These are phyloP conservation scores for Poeciliopsis occidentalis DNA, from an alignment of 2,113 vertebrate genomes.

Conservation along the genomic window DNA sequence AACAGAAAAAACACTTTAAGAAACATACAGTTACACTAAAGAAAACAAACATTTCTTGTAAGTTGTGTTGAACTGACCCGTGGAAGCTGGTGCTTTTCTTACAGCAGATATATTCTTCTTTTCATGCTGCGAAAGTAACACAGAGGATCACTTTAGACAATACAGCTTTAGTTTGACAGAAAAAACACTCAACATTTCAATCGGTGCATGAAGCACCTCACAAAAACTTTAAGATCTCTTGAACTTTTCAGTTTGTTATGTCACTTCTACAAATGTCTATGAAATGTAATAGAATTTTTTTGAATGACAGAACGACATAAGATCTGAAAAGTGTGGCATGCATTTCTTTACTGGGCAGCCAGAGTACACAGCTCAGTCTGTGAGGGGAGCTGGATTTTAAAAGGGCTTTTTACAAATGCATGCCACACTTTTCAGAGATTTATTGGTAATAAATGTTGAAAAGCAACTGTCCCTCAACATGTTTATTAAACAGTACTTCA, in stretches of 20 bases:
- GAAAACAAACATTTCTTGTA: too few species aligned
- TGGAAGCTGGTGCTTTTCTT: conserved; percentile 63
- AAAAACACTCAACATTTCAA: not conserved
- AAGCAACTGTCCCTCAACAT: too few species aligned
- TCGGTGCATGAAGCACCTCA: not conserved
- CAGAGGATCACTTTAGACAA: not conserved
- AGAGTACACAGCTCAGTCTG: too few species aligned
- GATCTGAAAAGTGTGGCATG: not conserved
- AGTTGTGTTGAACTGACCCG: conserved; percentile 63
- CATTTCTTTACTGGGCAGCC: not conserved
- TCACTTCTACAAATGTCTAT: too few species aligned
- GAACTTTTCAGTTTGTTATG: too few species aligned
- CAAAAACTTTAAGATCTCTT: too few species aligned
- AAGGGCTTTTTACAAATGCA: not conserved
- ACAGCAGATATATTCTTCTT: conserved; percentile 77
- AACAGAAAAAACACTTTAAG: not conserved
- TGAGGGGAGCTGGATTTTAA: too few species aligned
- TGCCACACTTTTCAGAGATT: not conserved
- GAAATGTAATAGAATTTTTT: not conserved
- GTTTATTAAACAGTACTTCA: not conserved
- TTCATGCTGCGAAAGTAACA: conserved; percentile 75
- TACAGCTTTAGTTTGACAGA: not conserved
- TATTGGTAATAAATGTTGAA: not conserved
- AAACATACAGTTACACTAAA: too few species aligned
- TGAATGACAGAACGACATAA: not conserved